phyloP scores from a whole-genome alignment of 2,113 vertebrate genomes.

The Chroicocephalus ridibundus region DNA sequence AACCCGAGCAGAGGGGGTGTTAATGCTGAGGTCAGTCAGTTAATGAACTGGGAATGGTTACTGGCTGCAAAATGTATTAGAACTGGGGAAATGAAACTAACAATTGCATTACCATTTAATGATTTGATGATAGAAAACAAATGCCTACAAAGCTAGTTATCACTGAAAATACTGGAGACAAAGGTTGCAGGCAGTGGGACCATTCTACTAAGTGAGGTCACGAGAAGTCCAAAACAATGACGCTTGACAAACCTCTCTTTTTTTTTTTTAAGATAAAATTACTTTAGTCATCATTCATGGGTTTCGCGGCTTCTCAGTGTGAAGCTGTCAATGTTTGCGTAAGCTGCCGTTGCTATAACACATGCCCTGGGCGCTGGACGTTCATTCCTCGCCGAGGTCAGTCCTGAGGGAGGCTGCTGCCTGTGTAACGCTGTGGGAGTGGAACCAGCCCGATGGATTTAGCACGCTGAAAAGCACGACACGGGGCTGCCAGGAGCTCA shows the following conservation, averaged over 20 bases:
- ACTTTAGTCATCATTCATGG: not conserved
- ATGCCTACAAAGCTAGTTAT: constrained; percentile 18
- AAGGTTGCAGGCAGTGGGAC: not conserved
- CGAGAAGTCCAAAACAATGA: constrained; percentile 4
- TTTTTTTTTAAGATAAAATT: not conserved
- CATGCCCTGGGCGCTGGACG: not conserved
- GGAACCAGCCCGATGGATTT: not conserved
- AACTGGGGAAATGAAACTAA: constrained; percentile 66
- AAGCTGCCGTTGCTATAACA: not conserved
- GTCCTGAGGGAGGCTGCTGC: not conserved
- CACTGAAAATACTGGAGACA: not conserved
- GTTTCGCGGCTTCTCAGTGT: not conserved
- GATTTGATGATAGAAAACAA: constrained; percentile 66
- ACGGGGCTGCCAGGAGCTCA: not conserved
- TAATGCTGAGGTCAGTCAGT: constrained; percentile 76
- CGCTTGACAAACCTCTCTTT: not conserved
- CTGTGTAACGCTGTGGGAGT: not conserved
- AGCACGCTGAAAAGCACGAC: not conserved
- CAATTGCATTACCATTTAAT: constrained; percentile 64
- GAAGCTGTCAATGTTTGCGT: not conserved
- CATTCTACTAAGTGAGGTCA: not conserved
- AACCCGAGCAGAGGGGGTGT: constrained; percentile 71
- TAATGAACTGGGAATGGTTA: constrained; percentile 82
- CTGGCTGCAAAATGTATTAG: constrained; percentile 65
- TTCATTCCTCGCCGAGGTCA: not conserved